Evolutionary conservation across 2,888 invertebrate species (phyloP).

Genomic region (Eustalomyia histrio): DNA sequence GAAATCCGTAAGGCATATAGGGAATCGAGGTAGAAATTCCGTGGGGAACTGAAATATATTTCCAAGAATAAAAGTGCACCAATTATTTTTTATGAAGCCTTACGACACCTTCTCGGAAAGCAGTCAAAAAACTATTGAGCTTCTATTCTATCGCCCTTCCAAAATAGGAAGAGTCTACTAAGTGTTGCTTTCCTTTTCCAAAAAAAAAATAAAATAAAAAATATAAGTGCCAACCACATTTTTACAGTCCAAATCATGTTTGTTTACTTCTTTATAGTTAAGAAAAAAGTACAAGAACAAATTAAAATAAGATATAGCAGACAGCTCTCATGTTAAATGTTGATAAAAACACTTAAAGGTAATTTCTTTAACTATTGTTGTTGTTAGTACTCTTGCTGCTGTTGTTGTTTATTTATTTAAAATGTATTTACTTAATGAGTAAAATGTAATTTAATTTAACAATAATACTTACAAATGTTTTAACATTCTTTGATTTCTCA

Average conservation of each 20-base stretch:
- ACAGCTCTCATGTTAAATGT: slow-evolving; percentile 45
- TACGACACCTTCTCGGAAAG: too few species aligned
- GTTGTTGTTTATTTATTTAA: slow-evolving; percentile 39
- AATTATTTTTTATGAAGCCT: too few species aligned
- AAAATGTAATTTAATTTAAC: slow-evolving; percentile 59
- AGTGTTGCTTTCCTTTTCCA: too few species aligned
- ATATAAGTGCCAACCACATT: neutral
- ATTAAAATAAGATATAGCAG: neutral
- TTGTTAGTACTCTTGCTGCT: slow-evolving; percentile 8
- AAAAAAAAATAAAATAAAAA: too few species aligned
- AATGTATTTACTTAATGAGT: slow-evolving; percentile 50
- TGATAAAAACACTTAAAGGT: slow-evolving; percentile 47
- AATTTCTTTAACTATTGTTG: slow-evolving; percentile 46
- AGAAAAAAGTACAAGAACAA: neutral
- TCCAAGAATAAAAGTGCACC: too few species aligned
- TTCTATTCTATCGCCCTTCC: too few species aligned
- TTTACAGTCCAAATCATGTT: neutral
- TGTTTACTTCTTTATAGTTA: neutral
- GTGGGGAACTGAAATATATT: too few species aligned
- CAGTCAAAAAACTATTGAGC: too few species aligned
- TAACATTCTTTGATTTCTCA: slow-evolving; percentile 42
- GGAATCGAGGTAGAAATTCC: too few species aligned
- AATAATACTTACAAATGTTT: slow-evolving; percentile 51
- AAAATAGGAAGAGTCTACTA: too few species aligned
- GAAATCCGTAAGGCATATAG: too few species aligned